Conservation (phyloP, 2,113 vertebrate species). For the Hystrix cristata region DNA sequence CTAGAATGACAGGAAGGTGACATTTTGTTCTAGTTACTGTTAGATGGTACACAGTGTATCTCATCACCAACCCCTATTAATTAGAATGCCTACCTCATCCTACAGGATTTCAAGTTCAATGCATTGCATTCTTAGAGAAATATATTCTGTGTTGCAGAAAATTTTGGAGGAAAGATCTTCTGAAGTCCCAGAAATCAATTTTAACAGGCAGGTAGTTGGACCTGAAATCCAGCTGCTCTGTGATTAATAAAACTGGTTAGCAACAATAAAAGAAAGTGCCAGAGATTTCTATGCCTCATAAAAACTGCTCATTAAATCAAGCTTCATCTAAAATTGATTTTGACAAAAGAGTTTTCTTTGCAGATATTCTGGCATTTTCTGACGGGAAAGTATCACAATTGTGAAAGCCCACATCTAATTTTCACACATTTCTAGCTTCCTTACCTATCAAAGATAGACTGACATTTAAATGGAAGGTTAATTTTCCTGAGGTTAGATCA, state of each 20-base stretch:
- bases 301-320: slow-evolving; percentile 74
- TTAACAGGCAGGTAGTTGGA: slow-evolving; percentile 13
- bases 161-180: background rate
- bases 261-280: slow-evolving; percentile 45
- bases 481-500: slow-evolving; percentile 64
- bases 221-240: slow-evolving; percentile 36
- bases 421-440: slow-evolving; percentile 27
- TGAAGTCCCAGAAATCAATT: slow-evolving; percentile 42
- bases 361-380: slow-evolving; percentile 45
- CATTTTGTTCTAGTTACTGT: slow-evolving; percentile 66
- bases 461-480: slow-evolving; percentile 47
- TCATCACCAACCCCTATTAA: slow-evolving; percentile 55
- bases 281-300: slow-evolving; percentile 48
- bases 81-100: background rate
- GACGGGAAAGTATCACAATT: slow-evolving; percentile 23
- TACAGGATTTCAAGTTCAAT: slow-evolving; percentile 26
- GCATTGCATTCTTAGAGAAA: background rate
- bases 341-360: slow-evolving; percentile 68
- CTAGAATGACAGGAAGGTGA: slow-evolving; percentile 63
- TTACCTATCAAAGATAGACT: slow-evolving; percentile 59
- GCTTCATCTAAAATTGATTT: slow-evolving; percentile 51
- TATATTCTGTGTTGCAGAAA: slow-evolving; percentile 37
- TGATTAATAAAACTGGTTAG: slow-evolving; percentile 69
- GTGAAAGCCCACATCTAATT: slow-evolving; percentile 16
- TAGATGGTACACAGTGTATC: slow-evolving; percentile 46